Evolutionary conservation across 2,797 vertebrate genomes (phyloP).

Genomic region (Eulemur mongoz): DNA sequence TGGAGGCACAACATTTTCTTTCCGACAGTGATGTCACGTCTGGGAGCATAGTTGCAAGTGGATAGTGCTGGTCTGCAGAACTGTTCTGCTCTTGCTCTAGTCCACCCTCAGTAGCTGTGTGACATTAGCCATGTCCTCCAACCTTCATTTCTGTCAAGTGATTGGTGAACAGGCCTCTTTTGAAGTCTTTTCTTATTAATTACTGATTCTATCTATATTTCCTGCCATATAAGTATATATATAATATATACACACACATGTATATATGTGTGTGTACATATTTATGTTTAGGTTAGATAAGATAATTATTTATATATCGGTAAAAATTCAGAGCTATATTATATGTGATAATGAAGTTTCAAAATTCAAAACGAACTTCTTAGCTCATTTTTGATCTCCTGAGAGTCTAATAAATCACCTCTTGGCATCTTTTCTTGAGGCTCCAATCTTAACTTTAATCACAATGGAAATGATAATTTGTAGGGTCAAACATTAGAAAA

Average conservation of each 20-base stretch:
- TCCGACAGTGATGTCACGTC: neutral
- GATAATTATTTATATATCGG: conserved; percentile 21
- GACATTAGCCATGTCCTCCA: neutral
- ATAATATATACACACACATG: neutral
- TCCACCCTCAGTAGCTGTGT: neutral
- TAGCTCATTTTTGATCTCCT: conserved; percentile 62
- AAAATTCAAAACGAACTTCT: conserved; percentile 63
- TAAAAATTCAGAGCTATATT: conserved; percentile 40
- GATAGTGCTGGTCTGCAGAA: neutral
- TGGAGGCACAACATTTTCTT: neutral
- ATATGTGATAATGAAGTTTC: conserved; percentile 44
- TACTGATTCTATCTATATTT: neutral
- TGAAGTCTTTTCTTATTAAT: neutral
- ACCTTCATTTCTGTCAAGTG: neutral
- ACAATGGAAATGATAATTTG: conserved; percentile 77
- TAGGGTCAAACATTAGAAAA: conserved; percentile 35
- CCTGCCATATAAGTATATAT: neutral
- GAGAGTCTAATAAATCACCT: conserved; percentile 42
- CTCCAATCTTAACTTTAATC: conserved; percentile 77
- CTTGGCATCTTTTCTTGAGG: conserved; percentile 45
- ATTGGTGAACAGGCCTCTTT: neutral
- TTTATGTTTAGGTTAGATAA: neutral
- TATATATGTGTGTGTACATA: neutral
- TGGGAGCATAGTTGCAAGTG: neutral
- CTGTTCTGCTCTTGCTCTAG: neutral